Evolutionary conservation across 2,888 invertebrate species (phyloP), one percentile per base, ranked within the genome.

Genomic region (Listrodromus nycthemerus): DNA sequence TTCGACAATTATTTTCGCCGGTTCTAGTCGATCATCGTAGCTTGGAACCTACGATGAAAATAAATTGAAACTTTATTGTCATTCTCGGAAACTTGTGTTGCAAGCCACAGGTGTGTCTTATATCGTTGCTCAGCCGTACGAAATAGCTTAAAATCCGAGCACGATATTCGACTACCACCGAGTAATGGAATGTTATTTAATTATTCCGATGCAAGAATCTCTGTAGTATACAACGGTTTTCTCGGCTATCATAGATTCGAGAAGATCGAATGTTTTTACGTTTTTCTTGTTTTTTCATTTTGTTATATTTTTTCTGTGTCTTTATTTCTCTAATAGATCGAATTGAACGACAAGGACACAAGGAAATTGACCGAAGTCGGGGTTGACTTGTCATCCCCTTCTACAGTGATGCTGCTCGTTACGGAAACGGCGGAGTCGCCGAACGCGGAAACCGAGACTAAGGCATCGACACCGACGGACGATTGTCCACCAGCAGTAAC

Each of bases 311-410:
- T 33, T 33, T 61, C 16, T 30, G 16, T 30, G 30, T 5, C 63
- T 52, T 41, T 27, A 45, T 27, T 13, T 16, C 21, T 48, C 2
- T 66, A 91, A 75, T 86, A 95, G 94, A 88, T 93, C 13, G 87
- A 93, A 80, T 90, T 95, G 33, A 94, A 93, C 86, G 89, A 93
- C 41, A 87, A 92, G 86, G 94, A 93, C 86, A 91, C 94, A 58
- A 94, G 94, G 86, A 94, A 93, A n/a, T 89, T 95, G 52, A 90
- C 91, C 67, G 94, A 94, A 69, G 89, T 94, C 27, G 94, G 94
- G 24, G 92, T 94, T 65, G 88, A 89, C 66, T 93, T 93, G 81
- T 91, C 92, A n/a, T 86, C 88, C 50, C 55, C 48, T 21, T 55
- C 63, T 30, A 48, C 50, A 73, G 78, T 58, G 7, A 81, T 75